These are phyloP conservation scores for Salvelinus alpinus DNA, from an alignment of 2,113 vertebrate genomes.

Conservation along the genomic window DNA sequence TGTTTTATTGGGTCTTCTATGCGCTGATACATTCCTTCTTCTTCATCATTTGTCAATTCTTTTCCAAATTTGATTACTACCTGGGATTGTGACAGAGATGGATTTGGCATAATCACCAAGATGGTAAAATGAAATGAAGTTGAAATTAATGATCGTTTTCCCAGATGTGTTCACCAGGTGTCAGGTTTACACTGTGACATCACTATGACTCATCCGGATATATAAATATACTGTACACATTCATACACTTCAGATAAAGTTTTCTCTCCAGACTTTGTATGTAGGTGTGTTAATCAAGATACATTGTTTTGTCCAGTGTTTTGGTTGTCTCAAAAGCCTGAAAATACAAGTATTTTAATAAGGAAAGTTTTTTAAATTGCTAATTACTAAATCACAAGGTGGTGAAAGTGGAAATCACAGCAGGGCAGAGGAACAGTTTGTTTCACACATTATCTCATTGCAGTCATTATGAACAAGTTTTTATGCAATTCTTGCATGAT, in stretches of 20 bases:
- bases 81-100: slow-evolving; percentile 82
- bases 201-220: background rate
- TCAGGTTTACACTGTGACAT: background rate
- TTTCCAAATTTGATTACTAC: slow-evolving; percentile 70
- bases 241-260: background rate
- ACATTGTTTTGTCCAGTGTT: background rate
- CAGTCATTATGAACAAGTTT: background rate
- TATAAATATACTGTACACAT: background rate
- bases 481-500: slow-evolving; percentile 27
- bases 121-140: slow-evolving; percentile 76
- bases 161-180: background rate
- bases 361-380: no score
- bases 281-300: background rate
- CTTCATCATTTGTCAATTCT: no score
- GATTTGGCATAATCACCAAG: slow-evolving; percentile 79
- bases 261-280: background rate
- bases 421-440: slow-evolving; percentile 28
- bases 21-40: no score
- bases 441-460: background rate
- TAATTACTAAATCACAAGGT: no score
- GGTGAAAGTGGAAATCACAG: no score
- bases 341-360: no score
- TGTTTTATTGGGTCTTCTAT: no score
- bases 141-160: slow-evolving; percentile 47
- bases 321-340: background rate